A percentile compares a stretch with the other conserved stretches of the same genome.
Conservation (phyloP, 2,797 vertebrate species). For the Cetoscarus ocellatus region DNA sequence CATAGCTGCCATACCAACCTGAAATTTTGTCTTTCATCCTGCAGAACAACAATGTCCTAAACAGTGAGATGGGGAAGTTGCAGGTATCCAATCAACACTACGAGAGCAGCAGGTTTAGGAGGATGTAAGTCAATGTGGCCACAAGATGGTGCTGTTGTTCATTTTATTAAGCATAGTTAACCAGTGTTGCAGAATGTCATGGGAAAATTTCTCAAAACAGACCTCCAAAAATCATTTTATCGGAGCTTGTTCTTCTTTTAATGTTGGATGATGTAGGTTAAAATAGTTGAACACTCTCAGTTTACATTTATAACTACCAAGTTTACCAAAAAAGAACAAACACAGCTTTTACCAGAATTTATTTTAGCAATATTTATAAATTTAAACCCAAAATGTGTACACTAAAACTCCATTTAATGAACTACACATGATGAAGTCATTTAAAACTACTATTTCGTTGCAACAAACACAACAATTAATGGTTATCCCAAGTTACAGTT, state of each 20-base stretch:
- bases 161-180: not conserved
- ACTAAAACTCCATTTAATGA: no score
- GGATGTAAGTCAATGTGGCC: slow-evolving; percentile 69
- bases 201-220: not conserved
- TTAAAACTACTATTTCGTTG: no score
- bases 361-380: no score
- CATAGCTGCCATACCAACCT: not conserved
- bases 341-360: no score
- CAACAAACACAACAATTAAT: no score
- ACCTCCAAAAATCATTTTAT: not conserved
- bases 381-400: no score
- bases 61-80: slow-evolving; percentile 50
- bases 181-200: not conserved
- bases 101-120: slow-evolving; percentile 68
- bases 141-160: slow-evolving; percentile 77
- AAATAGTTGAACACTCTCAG: no score
- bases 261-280: not conserved
- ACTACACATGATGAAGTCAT: no score
- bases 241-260: not conserved
- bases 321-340: no score
- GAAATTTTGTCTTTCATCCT: slow-evolving; percentile 27
- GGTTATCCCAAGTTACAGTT: no score
- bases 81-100: slow-evolving; percentile 19
- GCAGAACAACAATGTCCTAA: slow-evolving; percentile 35
- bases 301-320: no score